Base-by-base conservation (phyloP, 2,888 invertebrate species). In the Spilosoma lubricipeda region DNA sequence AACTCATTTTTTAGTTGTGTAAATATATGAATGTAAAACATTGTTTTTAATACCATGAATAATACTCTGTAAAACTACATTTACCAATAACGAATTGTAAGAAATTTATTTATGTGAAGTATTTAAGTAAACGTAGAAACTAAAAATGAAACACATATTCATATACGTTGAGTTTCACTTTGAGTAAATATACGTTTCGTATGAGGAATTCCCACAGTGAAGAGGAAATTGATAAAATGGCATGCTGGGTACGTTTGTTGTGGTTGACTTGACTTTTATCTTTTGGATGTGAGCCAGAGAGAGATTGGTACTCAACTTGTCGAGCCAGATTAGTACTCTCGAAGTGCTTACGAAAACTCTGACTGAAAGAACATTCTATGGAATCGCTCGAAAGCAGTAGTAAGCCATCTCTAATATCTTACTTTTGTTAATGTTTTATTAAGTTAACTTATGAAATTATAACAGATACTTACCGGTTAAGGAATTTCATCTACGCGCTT, bases 201-300 rank as follows among this genome's bases (percentile, higher is more conserved):
- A 74, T 79, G 76, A 84, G 78, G 79, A 71, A 82, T 80, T 67
- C 68, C 67, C 75, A 76, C 78, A 72, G 75, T 77, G 68, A 67
- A 30, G 42, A 74, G 74, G 79, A 80, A 83, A 87, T 87, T 82
- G 83, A 84, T 85, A 82, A 82, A 82, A 76, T 77, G 74, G 76
- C 82, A 76, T 81, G 78, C 86, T 81, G 77, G 82, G 82, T 87
- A 78, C 84, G 82, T 85, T 84, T 84, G 79, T 75, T 74, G 80
- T 81, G 85, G 85, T 84, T 83, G 82, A 84, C 86, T 87, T 87
- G 89, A 91, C 88, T 89, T 91, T 91, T 92, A 91, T 90, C 89
- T 86, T 75, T 90, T 92, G 93, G 93, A 90, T 74, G 76, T 71
- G 76, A 83, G 92, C 93, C 93, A 93, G 87, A 82, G 76, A 82